phyloP scores from a whole-genome alignment of 2,113 vertebrate species.

The Cichladusa arquata region DNA sequence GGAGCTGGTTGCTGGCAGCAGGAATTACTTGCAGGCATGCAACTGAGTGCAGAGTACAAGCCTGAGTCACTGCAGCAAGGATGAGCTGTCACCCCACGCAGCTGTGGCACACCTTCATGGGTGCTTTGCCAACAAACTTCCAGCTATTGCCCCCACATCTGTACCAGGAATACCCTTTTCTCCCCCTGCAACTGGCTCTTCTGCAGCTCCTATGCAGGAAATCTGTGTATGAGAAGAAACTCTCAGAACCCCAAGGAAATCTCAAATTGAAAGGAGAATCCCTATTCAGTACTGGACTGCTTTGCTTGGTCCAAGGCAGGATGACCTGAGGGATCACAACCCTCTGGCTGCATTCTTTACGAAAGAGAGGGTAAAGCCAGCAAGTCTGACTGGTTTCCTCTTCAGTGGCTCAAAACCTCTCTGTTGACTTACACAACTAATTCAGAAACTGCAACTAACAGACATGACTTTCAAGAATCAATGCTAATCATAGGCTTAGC shows the following conservation, averaged over 20 bases:
- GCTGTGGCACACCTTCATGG: fast-evolving
- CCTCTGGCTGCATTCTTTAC: neutral
- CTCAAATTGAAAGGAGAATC: neutral
- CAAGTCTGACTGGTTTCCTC: neutral
- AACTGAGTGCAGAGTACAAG: neutral
- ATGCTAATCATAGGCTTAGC: neutral
- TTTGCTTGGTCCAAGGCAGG: neutral
- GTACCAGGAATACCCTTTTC: neutral
- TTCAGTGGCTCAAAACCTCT: neutral
- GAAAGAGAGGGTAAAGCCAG: neutral
- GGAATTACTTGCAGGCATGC: neutral
- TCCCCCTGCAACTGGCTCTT: neutral
- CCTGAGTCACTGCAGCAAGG: neutral
- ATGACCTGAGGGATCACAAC: neutral
- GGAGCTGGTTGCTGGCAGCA: fast-evolving
- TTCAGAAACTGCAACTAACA: neutral
- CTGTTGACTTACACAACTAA: neutral
- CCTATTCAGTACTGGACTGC: neutral
- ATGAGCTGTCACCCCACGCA: neutral
- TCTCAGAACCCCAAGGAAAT: neutral
- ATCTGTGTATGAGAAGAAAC: neutral
- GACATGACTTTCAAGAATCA: neutral
- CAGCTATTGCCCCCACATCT: fast-evolving
- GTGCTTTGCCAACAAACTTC: neutral
- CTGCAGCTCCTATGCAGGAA: neutral